A percentile compares a stretch with the other conserved stretches of the same genome.
Evolutionary conservation across 2,797 vertebrate species (phyloP).

Genomic region (Smutsia gigantea): DNA sequence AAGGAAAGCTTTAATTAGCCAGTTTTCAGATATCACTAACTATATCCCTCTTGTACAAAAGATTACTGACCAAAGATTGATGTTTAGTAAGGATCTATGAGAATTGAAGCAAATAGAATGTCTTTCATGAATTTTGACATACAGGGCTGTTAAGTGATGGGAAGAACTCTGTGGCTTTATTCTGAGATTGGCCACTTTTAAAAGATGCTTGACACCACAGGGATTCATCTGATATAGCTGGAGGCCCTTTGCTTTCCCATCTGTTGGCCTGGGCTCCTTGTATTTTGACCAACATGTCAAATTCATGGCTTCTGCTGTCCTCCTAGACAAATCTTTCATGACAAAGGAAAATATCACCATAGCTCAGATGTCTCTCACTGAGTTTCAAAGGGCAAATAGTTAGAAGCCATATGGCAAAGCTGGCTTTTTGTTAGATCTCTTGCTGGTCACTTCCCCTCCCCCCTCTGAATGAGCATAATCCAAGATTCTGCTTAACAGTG

Average conservation of each 20-base stretch:
- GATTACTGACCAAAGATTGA: not conserved
- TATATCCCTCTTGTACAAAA: not conserved
- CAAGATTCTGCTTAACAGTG: not conserved
- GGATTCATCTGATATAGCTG: not conserved
- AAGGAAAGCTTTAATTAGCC: not conserved
- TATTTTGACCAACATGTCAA: conserved; percentile 33
- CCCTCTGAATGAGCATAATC: not conserved
- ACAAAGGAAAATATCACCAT: not conserved
- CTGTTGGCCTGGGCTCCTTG: not conserved
- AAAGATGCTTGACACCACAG: not conserved
- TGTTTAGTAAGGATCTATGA: not conserved
- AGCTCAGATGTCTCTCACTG: not conserved
- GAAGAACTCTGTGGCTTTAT: not conserved
- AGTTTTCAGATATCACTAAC: not conserved
- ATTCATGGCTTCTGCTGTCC: conserved; percentile 29
- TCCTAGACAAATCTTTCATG: conserved; percentile 46
- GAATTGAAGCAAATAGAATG: not conserved
- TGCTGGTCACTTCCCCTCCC: not conserved
- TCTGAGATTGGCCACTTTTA: not conserved
- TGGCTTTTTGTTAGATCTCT: conserved; percentile 6
- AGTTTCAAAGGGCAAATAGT: conserved; percentile 56
- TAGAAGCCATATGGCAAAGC: not conserved
- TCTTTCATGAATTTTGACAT: not conserved
- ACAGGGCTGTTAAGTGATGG: not conserved
- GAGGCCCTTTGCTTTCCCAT: not conserved